Conservation (phyloP, 2,888 invertebrate genomes). For the Nemotelus pantherinus region DNA sequence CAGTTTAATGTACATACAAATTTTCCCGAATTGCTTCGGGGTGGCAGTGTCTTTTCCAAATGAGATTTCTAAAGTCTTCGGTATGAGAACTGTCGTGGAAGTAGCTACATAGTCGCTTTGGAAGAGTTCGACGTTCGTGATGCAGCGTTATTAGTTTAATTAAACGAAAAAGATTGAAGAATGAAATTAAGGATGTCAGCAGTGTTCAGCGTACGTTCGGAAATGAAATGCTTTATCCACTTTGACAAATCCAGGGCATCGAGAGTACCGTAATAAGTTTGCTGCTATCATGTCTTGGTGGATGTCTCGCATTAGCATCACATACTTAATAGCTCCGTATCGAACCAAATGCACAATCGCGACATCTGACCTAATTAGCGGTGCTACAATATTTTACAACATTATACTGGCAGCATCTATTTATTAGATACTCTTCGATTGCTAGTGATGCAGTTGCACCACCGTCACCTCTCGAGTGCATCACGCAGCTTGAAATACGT, state of each 20-base stretch:
- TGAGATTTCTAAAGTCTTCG: not conserved
- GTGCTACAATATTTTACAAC: not conserved
- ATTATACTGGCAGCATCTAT: conserved; percentile 11
- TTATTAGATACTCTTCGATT: conserved; percentile 31
- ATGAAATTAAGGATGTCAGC: too few species aligned
- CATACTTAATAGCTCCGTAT: too few species aligned
- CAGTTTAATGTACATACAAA: conserved; percentile 24
- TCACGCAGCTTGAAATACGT: conserved; percentile 38
- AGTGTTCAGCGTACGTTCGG: too few species aligned
- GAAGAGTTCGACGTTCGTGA: conserved; percentile 17
- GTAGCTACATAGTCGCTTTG: not conserved
- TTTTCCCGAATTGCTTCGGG: conserved; percentile 26
- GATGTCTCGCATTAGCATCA: too few species aligned
- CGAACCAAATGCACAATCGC: not conserved
- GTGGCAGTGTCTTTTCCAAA: conserved; percentile 14
- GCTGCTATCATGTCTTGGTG: too few species aligned
- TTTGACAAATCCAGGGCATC: too few species aligned
- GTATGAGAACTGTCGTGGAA: not conserved
- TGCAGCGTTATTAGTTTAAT: conserved; percentile 29
- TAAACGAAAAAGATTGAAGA: not conserved
- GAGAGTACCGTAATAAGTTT: too few species aligned
- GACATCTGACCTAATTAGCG: conserved; percentile 22
- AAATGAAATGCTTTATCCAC: too few species aligned
- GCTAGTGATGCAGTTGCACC: conserved; percentile 19
- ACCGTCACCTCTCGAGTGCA: conserved; percentile 31